Base-by-base conservation (phyloP, 1,140 invertebrate genomes). In the Bacillus rossius region DNA sequence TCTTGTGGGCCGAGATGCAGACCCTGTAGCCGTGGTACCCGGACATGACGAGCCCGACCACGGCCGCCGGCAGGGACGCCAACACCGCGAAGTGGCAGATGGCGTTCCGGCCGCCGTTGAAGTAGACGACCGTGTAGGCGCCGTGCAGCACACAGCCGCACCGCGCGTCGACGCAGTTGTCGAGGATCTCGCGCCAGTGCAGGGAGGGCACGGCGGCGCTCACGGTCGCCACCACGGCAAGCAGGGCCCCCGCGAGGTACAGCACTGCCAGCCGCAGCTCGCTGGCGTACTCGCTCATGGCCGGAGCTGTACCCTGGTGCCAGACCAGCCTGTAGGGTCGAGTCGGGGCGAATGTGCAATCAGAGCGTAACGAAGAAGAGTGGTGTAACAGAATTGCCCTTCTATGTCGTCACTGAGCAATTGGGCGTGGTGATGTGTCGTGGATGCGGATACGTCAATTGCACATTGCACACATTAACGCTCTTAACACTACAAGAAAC, bases 141-240 rank as follows among this genome's bases (percentile, higher is more conserved):
- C 81, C 79, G 63, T 83, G 84, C 0, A 88, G 72, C 62, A 86
- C 81, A 60, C 85, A 87, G 7, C 84, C 84, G 68, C 85, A 87
- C 57, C 80, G 78, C 1, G 70, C 73, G 55, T 75, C 71, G 4
- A 81, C 75, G 59, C 85, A 87, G 7, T 78, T 74, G 62, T 87
- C 79, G 8, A 87, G 71, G 0, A 82, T 84, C 48, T 76, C 71
- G 26, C 76, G 70, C 86, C 86, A 88, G 65, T 87, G 79, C 22
- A 81, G 75, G 79, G 83, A 87, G 2, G 79, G 75, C 4, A 83
- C 74, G 2, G 75, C 79, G n/a, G 81, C 67, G 16, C 78, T 81
- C 20, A 81, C 72, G 49, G 80, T 71, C 10, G 81, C 80, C 4
- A 80, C 64, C 5, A 77, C 53, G 2, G 82, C 78, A 0, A 79